These are phyloP conservation scores for Callaeas wilsoni DNA, from an alignment of 2,113 vertebrate species.

Conservation along the genomic window DNA sequence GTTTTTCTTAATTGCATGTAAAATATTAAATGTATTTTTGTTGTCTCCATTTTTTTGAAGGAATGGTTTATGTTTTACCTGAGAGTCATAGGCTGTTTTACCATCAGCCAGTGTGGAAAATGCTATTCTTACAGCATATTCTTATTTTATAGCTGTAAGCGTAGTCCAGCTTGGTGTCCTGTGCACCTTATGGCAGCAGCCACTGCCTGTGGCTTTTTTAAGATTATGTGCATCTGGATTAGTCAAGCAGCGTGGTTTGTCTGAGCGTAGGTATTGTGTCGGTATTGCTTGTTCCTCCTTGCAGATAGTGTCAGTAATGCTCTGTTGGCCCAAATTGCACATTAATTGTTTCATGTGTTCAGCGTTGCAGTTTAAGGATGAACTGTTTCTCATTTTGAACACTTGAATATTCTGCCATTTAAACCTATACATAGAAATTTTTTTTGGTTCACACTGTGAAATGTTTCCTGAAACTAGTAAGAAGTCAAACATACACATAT, in stretches of 20 bases:
- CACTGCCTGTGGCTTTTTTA: not conserved
- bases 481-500: not conserved
- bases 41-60: not conserved
- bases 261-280: not conserved
- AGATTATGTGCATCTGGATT: not conserved
- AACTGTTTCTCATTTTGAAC: not conserved
- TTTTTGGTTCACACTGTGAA: not conserved
- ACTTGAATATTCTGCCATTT: not conserved
- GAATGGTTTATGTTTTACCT: not conserved
- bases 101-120: not conserved
- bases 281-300: not conserved
- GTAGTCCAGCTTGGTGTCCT: not conserved
- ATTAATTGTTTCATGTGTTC: not conserved
- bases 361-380: not conserved
- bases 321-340: not conserved
- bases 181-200: not conserved
- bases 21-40: not conserved
- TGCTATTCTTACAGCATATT: not conserved
- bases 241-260: not conserved
- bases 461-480: not conserved
- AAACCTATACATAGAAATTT: not conserved
- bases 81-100: not conserved
- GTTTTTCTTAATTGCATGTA: not conserved
- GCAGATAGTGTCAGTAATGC: not conserved
- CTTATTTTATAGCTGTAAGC: not conserved